Percentiles rank a stretch among this genome's conserved stretches.
These are phyloP conservation scores for Pica pica DNA, from an alignment of 2,113 vertebrate species.

Conservation along the genomic window DNA sequence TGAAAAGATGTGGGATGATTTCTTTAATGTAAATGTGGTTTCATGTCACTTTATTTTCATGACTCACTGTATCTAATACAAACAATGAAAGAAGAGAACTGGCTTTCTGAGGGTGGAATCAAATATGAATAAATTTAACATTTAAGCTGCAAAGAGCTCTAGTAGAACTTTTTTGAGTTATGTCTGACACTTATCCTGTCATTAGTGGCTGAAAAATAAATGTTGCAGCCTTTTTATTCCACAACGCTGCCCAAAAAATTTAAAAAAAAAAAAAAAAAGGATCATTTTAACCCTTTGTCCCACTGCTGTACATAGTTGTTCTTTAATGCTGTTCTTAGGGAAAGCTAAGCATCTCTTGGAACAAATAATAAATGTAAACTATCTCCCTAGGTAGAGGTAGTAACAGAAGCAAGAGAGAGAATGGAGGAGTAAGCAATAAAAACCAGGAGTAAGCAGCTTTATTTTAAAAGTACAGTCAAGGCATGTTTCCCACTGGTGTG, in stretches of 20 bases:
- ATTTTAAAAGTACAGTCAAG: background rate
- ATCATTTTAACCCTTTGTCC: background rate
- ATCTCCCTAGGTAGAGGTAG: background rate
- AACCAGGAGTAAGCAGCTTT: conserved; percentile 3
- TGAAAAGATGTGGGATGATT: conserved; percentile 58
- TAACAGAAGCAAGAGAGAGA: background rate
- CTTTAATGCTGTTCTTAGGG: background rate
- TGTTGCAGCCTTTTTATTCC: background rate
- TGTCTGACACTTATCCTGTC: background rate
- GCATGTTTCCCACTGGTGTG: background rate
- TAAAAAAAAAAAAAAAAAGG: background rate
- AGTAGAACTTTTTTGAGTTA: background rate
- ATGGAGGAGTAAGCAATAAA: background rate
- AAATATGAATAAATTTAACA: conserved; percentile 44
- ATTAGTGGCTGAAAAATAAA: background rate
- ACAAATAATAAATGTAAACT: background rate
- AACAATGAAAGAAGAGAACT: conserved; percentile 38
- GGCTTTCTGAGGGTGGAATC: conserved; percentile 44
- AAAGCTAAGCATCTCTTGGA: background rate
- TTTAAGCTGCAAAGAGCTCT: background rate
- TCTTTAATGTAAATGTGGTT: conserved; percentile 29
- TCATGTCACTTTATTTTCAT: conserved; percentile 52
- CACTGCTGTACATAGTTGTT: background rate
- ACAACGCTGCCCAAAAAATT: background rate
- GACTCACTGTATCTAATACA: conserved; percentile 52